Evolutionary conservation across 2,797 vertebrate genomes (phyloP).

Genomic region (Pogoniulus pusillus): DNA sequence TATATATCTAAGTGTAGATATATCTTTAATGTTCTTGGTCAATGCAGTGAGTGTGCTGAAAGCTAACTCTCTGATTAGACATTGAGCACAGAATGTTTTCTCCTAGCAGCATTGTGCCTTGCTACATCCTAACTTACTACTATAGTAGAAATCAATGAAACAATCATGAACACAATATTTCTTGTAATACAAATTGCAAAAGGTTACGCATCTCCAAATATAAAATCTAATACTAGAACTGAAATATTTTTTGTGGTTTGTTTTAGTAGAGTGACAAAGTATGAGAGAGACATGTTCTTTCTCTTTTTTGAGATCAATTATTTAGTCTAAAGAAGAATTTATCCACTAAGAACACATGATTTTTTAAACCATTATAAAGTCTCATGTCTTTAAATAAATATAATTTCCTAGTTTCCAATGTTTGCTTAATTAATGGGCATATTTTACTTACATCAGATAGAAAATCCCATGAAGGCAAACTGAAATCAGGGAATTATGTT

Average conservation of each 20-base stretch:
- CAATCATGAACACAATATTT: neutral
- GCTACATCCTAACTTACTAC: neutral
- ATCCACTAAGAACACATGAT: neutral
- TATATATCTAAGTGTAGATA: neutral
- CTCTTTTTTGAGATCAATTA: neutral
- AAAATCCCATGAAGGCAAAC: neutral
- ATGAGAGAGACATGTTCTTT: neutral
- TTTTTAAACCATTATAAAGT: neutral
- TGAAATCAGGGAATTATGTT: neutral
- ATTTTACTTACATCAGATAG: neutral
- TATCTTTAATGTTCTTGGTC: neutral
- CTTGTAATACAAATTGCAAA: neutral
- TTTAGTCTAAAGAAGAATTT: neutral
- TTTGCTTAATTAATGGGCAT: neutral
- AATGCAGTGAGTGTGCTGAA: neutral
- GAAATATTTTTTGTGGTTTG: neutral
- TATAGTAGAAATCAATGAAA: neutral
- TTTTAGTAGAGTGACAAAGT: neutral
- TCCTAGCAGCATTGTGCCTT: neutral
- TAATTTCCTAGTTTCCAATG: neutral
- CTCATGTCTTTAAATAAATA: neutral
- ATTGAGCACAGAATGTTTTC: neutral
- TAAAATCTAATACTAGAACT: neutral
- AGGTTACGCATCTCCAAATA: neutral
- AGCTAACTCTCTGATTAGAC: neutral